Evolutionary conservation across 2,797 vertebrate species (phyloP), one percentile per base, ranked within the genome.

Genomic region (Caiman crocodilus): DNA sequence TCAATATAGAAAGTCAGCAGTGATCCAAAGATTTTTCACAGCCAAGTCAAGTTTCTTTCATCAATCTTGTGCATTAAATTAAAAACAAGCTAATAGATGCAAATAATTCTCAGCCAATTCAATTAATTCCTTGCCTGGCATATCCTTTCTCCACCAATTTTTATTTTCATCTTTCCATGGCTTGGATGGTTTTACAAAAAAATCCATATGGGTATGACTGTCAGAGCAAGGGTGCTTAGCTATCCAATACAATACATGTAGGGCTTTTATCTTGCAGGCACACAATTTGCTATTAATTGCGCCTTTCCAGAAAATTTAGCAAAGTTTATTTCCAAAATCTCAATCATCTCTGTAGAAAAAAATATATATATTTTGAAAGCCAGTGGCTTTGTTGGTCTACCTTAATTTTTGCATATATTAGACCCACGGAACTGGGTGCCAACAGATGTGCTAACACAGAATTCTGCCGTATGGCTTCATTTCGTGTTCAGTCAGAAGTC

Each of bases 1-100:
- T 87, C 84, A 93, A 65, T 84, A 71, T 60, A 95, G 92, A 88
- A 86, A 85, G 75, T 90, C 82, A 90, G 84, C 92, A 94, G 89
- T 5, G 3, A 90, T 83, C 84, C 82, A 74, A 89, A 23, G 1
- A 87, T 88, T 93, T 90, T 65, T 59, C 71, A 32, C 87, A 96
- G 76, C 84, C 90, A 73, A 94, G 90, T 88, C 79, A 91, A 78
- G 42, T 50, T 50, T 50, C 83, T 94, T 87, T 89, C 91, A 93
- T 0, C 1, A 58, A 91, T 90, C 64, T 63, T 88, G 93, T 91
- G 25, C 90, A 93, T 89, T 92, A 89, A 35, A 79, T 25, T 79
- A 84, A 87, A 93, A 84, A 84, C 30, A 81, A 94, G 60, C 17
- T 88, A 76, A 88, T 89, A 89, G 90, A 71, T 76, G 18, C 61